phyloP scores from a whole-genome alignment of 2,113 vertebrate genomes.

The Dascyllus trimaculatus region DNA sequence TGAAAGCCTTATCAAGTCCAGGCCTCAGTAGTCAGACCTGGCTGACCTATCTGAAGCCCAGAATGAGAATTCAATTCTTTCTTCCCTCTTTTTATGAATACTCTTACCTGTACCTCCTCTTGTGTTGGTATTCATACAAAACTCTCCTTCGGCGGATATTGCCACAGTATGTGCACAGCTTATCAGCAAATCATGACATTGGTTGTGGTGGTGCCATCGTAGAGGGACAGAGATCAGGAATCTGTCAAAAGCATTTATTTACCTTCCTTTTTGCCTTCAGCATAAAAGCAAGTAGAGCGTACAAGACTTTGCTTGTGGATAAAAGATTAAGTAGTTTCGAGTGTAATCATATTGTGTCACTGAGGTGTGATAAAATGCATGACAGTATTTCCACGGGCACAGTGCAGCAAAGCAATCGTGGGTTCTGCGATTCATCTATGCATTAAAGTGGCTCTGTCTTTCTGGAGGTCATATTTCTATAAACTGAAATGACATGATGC shows the following conservation, averaged over 20 bases:
- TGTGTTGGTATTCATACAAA: slow-evolving; percentile 58
- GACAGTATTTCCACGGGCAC: slow-evolving; percentile 10
- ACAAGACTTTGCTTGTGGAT: slow-evolving; percentile 21
- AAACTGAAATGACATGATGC: background rate
- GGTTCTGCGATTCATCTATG: background rate
- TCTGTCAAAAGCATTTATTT: slow-evolving; percentile 19
- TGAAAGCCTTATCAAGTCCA: slow-evolving; percentile 65
- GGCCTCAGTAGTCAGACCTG: slow-evolving; percentile 41
- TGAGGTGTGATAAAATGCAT: background rate
- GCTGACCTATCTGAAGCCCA: slow-evolving; percentile 42
- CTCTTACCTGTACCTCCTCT: slow-evolving; percentile 26
- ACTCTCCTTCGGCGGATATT: slow-evolving; percentile 57
- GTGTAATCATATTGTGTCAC: slow-evolving; percentile 7
- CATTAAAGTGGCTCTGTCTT: background rate
- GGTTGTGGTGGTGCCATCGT: slow-evolving; percentile 13
- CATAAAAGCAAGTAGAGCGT: slow-evolving; percentile 5
- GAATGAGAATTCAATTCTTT: slow-evolving; percentile 62
- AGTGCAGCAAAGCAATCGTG: background rate
- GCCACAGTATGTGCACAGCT: slow-evolving; percentile 46
- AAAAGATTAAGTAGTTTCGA: slow-evolving; percentile 25
- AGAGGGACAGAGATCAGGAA: slow-evolving; percentile 29
- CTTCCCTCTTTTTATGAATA: slow-evolving; percentile 37
- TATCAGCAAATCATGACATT: slow-evolving; percentile 43
- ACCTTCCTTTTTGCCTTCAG: slow-evolving; percentile 15
- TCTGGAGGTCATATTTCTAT: background rate